phyloP scores from a whole-genome alignment of 2,797 vertebrate genomes.

The Bufotes viridis region DNA sequence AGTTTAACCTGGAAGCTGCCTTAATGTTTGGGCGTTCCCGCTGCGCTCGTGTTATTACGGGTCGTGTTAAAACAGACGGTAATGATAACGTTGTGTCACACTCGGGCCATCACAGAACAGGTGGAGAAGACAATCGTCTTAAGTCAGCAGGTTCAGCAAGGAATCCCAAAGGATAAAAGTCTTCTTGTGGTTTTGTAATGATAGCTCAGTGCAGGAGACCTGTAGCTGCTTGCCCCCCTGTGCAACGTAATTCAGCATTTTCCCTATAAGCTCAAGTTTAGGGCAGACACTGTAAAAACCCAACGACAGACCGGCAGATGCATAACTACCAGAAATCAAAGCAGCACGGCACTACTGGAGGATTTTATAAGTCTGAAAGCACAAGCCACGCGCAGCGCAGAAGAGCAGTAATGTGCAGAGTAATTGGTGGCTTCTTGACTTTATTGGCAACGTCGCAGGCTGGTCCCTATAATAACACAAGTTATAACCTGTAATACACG shows the following conservation, averaged over 20 bases:
- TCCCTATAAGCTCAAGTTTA: background rate
- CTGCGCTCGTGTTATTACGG: background rate
- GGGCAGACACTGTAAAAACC: conserved; percentile 7
- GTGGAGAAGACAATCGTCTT: conserved; percentile 39
- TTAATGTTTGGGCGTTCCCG: conserved; percentile 11
- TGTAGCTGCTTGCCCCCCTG: conserved; percentile 21
- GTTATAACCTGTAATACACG: background rate
- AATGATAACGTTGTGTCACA: conserved; percentile 28
- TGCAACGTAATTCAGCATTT: background rate
- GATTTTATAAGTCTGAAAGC: conserved; percentile 17
- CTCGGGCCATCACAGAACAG: conserved; percentile 23
- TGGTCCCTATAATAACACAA: background rate
- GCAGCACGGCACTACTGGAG: background rate
- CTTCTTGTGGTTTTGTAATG: conserved; percentile 44
- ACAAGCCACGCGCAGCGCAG: background rate
- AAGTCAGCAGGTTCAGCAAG: conserved; percentile 37
- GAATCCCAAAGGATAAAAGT: conserved; percentile 14
- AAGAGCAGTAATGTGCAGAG: background rate
- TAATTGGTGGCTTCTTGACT: background rate
- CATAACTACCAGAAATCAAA: background rate
- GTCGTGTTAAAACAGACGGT: conserved; percentile 3
- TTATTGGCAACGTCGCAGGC: background rate
- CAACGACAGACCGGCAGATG: background rate
- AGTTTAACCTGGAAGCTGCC: background rate
- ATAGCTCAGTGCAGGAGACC: conserved; percentile 6